phyloP scores from a whole-genome alignment of 2,888 invertebrate species.

The Sussaba pulchella region DNA sequence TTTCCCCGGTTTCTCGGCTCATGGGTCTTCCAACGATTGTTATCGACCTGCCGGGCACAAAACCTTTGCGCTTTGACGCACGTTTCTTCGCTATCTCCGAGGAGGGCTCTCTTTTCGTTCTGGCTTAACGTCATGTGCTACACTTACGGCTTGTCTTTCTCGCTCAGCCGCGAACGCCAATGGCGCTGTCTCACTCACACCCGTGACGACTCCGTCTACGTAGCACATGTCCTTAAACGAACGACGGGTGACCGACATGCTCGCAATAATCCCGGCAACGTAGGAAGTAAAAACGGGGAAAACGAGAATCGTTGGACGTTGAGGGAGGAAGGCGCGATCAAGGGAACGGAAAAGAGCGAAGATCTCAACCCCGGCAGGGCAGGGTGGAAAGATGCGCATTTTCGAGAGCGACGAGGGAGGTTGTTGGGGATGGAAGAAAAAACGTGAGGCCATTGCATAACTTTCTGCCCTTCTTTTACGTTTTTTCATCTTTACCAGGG shows the following conservation, averaged over 20 bases:
- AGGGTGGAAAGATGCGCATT: not conserved
- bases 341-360: not conserved
- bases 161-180: too few relatives aligned
- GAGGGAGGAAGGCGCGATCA: not conserved
- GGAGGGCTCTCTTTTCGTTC: conserved; percentile 14
- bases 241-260: conserved; percentile 40
- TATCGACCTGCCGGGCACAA: conserved; percentile 70
- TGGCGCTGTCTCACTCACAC: too few relatives aligned
- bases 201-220: too few relatives aligned
- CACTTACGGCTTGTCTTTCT: too few relatives aligned
- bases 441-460: conserved; percentile 32
- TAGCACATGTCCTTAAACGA: too few relatives aligned
- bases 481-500: conserved; percentile 2
- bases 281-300: conserved; percentile 25
- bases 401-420: not conserved
- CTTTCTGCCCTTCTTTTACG: not conserved
- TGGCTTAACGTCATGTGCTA: conserved; percentile 48
- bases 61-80: conserved; percentile 40
- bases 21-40: conserved; percentile 71
- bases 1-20: conserved; percentile 67
- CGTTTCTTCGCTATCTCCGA: conserved; percentile 15
- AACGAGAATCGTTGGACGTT: conserved; percentile 6
- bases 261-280: conserved; percentile 29
- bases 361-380: not conserved
- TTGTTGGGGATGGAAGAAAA: not conserved